These are phyloP conservation scores for Meiosimyza decipiens DNA, from an alignment of 2,888 invertebrate genomes.

Conservation along the genomic window DNA sequence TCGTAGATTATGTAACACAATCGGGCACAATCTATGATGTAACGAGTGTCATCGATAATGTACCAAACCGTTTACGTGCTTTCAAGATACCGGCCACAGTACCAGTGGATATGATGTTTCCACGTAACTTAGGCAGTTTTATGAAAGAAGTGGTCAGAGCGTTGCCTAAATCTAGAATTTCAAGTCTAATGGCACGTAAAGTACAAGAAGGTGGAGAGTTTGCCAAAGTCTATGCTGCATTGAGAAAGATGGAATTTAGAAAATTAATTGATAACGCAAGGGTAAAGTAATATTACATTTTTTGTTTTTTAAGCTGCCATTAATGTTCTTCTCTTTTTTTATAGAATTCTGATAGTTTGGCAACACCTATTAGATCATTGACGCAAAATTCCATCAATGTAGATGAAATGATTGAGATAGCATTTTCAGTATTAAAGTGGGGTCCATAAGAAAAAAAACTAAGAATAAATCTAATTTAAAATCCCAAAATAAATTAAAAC, in stretches of 20 bases:
- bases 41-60: conserved; percentile 49
- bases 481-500: background rate
- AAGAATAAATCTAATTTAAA: background rate
- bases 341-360: conserved; percentile 50
- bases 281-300: conserved; percentile 46
- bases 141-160: conserved; percentile 51
- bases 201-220: conserved; percentile 53
- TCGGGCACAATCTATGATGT: conserved; percentile 46
- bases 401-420: conserved; percentile 54
- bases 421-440: conserved; percentile 54
- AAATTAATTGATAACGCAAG: conserved; percentile 50
- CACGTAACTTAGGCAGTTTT: conserved; percentile 54
- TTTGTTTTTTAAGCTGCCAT: background rate
- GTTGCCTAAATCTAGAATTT: conserved; percentile 53
- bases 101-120: conserved; percentile 54
- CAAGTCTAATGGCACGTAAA: conserved; percentile 52
- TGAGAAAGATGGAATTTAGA: conserved; percentile 50
- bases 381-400: conserved; percentile 51
- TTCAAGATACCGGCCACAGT: conserved; percentile 53
- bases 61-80: conserved; percentile 49
- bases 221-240: conserved; percentile 52
- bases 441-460: conserved; percentile 47
- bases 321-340: conserved; percentile 31
- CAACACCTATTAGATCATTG: conserved; percentile 46
- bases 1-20: conserved; percentile 49